A percentile compares a stretch with the other conserved stretches of the same genome.
Evolutionary conservation across 1,140 invertebrate genomes (phyloP).

Genomic region (Drosophila navojoa): DNA sequence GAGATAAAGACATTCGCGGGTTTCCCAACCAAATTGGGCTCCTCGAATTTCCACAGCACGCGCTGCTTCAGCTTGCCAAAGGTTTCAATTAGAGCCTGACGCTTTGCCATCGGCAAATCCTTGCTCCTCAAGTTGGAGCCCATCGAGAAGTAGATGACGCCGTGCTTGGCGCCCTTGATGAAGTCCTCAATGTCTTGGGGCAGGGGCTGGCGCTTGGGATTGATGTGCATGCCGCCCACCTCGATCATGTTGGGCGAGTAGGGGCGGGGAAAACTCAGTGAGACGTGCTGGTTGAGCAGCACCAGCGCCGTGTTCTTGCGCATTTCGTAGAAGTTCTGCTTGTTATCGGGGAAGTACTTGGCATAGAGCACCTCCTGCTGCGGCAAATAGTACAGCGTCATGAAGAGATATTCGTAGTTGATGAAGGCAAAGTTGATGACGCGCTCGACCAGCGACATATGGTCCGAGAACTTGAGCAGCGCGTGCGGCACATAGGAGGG

Average conservation of each 20-base stretch:
- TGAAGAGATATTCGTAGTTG: constrained; percentile 58
- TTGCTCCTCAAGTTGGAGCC: constrained; percentile 87
- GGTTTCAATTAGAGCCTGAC: constrained; percentile 85
- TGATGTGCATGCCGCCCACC: constrained; percentile 86
- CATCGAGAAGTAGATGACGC: constrained; percentile 87
- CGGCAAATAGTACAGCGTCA: constrained; percentile 61
- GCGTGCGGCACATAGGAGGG: constrained; percentile 82
- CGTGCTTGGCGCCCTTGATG: constrained; percentile 85
- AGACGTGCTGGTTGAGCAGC: constrained; percentile 86
- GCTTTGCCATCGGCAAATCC: constrained; percentile 85
- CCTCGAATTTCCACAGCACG: constrained; percentile 89
- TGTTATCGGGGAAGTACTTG: constrained; percentile 78
- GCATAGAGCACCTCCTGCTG: constrained; percentile 79
- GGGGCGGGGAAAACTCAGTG: constrained; percentile 85
- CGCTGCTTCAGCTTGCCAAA: constrained; percentile 86
- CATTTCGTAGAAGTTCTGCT: constrained; percentile 64
- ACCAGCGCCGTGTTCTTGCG: constrained; percentile 84
- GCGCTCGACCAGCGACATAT: constrained; percentile 84
- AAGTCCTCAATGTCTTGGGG: constrained; percentile 84
- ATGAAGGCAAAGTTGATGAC: constrained; percentile 79
- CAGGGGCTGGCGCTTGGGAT: constrained; percentile 77
- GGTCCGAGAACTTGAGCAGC: constrained; percentile 67
- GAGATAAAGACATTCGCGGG: constrained; percentile 87
- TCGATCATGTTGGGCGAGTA: constrained; percentile 86
- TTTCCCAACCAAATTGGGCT: constrained; percentile 85